A percentile compares a stretch with the other conserved stretches of the same genome.
phyloP scores from a whole-genome alignment of 2,888 invertebrate species.

The Iphiclides podalirius region DNA sequence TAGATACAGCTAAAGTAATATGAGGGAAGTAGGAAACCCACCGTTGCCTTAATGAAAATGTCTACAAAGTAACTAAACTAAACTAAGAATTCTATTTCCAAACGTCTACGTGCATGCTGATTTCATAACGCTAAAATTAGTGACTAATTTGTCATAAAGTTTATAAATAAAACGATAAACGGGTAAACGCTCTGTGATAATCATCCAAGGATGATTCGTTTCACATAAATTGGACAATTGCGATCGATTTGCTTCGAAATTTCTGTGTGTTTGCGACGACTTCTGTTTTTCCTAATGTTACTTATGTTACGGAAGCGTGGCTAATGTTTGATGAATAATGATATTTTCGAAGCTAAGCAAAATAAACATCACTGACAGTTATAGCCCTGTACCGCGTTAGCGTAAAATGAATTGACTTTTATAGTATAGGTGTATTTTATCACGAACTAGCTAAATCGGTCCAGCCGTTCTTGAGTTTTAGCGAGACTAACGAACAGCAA shows the following conservation, averaged over 20 bases:
- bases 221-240: conserved; percentile 29
- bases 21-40: conserved; percentile 28
- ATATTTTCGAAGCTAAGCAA: not conserved
- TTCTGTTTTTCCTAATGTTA: not conserved
- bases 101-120: conserved; percentile 66
- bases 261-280: not conserved
- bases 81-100: conserved; percentile 56
- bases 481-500: no score
- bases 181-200: conserved; percentile 49
- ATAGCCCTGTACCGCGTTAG: no score
- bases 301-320: not conserved
- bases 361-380: no score
- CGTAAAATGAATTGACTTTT: not conserved
- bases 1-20: conserved; percentile 12
- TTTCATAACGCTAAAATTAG: conserved; percentile 63
- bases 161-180: conserved; percentile 56
- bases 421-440: no score
- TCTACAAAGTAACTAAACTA: conserved; percentile 56
- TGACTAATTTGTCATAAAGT: conserved; percentile 52
- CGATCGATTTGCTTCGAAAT: not conserved
- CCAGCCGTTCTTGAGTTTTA: no score
- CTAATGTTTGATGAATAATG: not conserved
- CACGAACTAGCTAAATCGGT: no score
- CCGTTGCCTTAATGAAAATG: conserved; percentile 42
- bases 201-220: conserved; percentile 29